Conservation (phyloP, 2,797 vertebrate genomes). For the Pipistrellus kuhlii region DNA sequence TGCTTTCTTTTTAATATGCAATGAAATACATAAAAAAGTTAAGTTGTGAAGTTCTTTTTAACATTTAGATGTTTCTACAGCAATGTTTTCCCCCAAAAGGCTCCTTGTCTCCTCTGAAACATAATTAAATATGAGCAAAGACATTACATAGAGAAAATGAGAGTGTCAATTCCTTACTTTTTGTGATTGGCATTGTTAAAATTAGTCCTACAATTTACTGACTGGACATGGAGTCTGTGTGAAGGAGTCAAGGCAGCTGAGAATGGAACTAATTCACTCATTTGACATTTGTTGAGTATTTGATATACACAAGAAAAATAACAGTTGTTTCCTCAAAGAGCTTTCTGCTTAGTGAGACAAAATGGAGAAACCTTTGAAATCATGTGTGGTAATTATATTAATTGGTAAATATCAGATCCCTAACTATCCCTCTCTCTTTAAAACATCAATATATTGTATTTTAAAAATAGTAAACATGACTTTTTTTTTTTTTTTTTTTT, state of each 20-base stretch:
- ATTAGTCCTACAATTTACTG: neutral
- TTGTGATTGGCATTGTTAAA: neutral
- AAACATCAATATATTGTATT: no score
- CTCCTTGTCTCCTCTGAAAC: neutral
- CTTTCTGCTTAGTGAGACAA: neutral
- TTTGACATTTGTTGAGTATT: neutral
- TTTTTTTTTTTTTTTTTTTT: no score
- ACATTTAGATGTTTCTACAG: constrained; percentile 9
- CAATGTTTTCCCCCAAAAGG: neutral
- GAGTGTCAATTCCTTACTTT: neutral
- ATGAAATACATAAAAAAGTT: neutral
- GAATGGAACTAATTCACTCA: neutral
- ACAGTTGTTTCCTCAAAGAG: neutral
- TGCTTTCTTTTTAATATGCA: neutral
- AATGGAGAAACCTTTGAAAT: neutral
- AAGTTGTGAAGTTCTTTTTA: neutral
- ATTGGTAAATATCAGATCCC: neutral
- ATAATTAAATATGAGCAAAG: constrained; percentile 18
- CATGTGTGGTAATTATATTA: neutral
- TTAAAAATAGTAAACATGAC: no score
- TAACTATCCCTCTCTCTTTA: no score
- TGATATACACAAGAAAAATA: neutral
- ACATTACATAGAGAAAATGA: neutral
- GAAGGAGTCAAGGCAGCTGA: neutral
- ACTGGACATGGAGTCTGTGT: neutral